Percentiles rank a stretch among this genome's conserved stretches.
phyloP scores from a whole-genome alignment of 2,888 invertebrate species.

The Aphodius granarius region DNA sequence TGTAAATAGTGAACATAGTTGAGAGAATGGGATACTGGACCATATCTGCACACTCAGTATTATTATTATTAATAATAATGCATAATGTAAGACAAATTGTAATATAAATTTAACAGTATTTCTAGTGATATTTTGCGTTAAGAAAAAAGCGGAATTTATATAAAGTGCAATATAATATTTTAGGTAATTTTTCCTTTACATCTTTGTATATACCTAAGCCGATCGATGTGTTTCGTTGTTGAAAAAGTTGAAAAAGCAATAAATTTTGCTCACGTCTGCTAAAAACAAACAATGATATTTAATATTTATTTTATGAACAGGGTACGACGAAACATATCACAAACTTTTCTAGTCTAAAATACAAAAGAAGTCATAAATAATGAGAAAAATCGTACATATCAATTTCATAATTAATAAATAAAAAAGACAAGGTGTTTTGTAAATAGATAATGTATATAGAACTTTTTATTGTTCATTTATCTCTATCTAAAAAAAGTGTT shows the following conservation, averaged over 20 bases:
- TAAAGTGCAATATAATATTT: slow-evolving; percentile 52
- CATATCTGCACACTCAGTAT: slow-evolving; percentile 14
- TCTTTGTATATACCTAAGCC: background rate
- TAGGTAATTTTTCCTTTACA: slow-evolving; percentile 45
- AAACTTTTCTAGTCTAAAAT: slow-evolving; percentile 11
- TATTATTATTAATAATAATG: slow-evolving; percentile 19
- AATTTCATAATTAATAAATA: slow-evolving; percentile 7
- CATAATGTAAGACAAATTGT: slow-evolving; percentile 26
- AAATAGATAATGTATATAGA: slow-evolving; percentile 5
- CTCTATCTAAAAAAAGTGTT: slow-evolving; percentile 3
- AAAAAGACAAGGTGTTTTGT: slow-evolving; percentile 4
- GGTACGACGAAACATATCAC: slow-evolving; percentile 27
- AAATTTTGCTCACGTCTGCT: background rate
- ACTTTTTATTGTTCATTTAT: slow-evolving; percentile 7
- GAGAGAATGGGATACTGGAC: slow-evolving; percentile 4
- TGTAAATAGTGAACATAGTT: slow-evolving; percentile 25
- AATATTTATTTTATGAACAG: slow-evolving; percentile 20
- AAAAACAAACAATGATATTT: slow-evolving; percentile 5
- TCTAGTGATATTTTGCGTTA: slow-evolving; percentile 44
- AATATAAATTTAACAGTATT: slow-evolving; percentile 49
- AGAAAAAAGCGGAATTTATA: slow-evolving; percentile 22
- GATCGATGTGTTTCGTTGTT: slow-evolving; percentile 9
- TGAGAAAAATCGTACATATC: slow-evolving; percentile 6
- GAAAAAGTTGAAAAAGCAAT: slow-evolving; percentile 8
- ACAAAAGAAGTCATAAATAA: background rate